A percentile compares a stretch with the other conserved stretches of the same genome.
Conservation (phyloP, 2,113 vertebrate genomes). For the Amphiprion percula region DNA sequence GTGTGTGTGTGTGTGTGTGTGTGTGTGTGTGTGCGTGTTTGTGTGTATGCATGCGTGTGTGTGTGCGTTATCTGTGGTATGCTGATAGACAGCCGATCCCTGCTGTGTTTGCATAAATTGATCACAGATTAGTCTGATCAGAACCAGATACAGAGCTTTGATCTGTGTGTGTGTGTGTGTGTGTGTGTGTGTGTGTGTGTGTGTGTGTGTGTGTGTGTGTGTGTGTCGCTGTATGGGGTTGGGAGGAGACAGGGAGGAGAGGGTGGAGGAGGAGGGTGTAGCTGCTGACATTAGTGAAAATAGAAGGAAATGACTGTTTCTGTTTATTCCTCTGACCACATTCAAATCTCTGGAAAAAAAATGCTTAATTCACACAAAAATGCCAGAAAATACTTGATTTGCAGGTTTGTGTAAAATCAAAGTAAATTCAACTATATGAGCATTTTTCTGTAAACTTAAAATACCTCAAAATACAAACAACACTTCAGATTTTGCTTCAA, state of each 20-base stretch:
- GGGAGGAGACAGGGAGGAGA: not conserved
- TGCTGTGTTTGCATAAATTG: constrained; percentile 58
- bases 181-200: constrained; percentile 28
- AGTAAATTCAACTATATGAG: too few relatives aligned
- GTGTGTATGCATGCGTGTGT: not conserved
- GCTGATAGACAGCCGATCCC: constrained; percentile 48
- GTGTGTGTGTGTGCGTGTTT: constrained; percentile 1
- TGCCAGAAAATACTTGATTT: too few relatives aligned
- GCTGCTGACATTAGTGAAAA: constrained; percentile 63
- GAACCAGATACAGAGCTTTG: constrained; percentile 63
- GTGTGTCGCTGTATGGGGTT: not conserved
- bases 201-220: constrained; percentile 22
- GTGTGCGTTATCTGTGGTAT: constrained; percentile 63
- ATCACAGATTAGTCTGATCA: constrained; percentile 56
- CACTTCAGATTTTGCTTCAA: too few relatives aligned
- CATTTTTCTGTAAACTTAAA: too few relatives aligned
- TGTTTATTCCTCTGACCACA: constrained; percentile 43
- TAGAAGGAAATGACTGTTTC: constrained; percentile 66
- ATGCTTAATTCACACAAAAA: too few relatives aligned
- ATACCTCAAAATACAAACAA: too few relatives aligned
- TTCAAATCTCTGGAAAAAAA: too few relatives aligned
- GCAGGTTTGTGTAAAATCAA: too few relatives aligned
- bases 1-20: constrained; percentile 12
- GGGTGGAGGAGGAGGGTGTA: constrained; percentile 18
- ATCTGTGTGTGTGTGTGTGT: constrained; percentile 30